Conservation (phyloP, 2,888 invertebrate genomes). For the Euplagia quadripunctaria region DNA sequence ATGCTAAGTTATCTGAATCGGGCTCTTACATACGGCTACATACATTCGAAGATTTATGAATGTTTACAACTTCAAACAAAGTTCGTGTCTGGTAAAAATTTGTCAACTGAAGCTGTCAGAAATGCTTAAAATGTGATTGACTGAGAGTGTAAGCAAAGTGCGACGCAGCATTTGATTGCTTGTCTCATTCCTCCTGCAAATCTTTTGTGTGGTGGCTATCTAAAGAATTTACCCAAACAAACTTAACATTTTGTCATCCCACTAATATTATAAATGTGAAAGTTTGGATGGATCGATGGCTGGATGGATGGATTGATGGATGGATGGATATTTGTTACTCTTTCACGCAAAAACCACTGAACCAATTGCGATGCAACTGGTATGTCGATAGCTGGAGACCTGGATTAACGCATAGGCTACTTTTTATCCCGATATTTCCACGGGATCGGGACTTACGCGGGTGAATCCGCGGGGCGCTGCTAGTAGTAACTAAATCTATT, state of each 20-base stretch:
- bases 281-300: too few relatives aligned
- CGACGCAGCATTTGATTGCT: not conserved
- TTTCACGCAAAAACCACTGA: too few relatives aligned
- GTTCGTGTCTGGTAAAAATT: not conserved
- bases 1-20: constrained; percentile 27
- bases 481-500: too few relatives aligned
- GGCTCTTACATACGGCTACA: constrained; percentile 23
- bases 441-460: too few relatives aligned
- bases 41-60: constrained; percentile 12
- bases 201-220: not conserved
- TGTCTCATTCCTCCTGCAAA: not conserved
- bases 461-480: too few relatives aligned
- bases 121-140: not conserved
- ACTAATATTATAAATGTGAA: too few relatives aligned
- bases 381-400: too few relatives aligned
- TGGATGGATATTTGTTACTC: too few relatives aligned
- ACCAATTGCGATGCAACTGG: too few relatives aligned
- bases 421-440: too few relatives aligned
- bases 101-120: not conserved
- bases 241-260: not conserved
- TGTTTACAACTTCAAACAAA: not conserved
- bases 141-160: not conserved
- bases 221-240: not conserved
- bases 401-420: too few relatives aligned
- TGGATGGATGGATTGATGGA: too few relatives aligned